These are phyloP conservation scores for Calameuta idolon DNA, from an alignment of 2,888 invertebrate genomes.

Conservation along the genomic window DNA sequence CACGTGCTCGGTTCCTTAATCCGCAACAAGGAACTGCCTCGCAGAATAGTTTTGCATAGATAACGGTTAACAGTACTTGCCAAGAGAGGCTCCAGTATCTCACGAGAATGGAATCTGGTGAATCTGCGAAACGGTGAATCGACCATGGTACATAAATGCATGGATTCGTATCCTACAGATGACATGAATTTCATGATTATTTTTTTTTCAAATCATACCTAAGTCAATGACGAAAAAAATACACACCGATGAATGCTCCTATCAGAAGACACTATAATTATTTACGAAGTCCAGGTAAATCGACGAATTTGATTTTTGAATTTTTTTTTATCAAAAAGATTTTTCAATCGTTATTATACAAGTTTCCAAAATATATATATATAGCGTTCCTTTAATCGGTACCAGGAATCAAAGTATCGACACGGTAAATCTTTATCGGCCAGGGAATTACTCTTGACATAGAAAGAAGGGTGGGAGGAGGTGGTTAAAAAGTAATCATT, in stretches of 20 bases:
- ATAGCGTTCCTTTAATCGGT: not conserved
- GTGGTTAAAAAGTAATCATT: not conserved
- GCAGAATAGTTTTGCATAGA: not conserved
- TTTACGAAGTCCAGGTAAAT: not conserved
- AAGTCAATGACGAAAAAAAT: not conserved
- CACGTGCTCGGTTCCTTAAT: constrained; percentile 37
- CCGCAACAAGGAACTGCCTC: constrained; percentile 40
- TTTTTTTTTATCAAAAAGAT: not conserved
- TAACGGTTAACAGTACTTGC: not conserved
- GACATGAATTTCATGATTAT: not conserved
- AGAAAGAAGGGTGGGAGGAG: not conserved
- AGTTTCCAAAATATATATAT: not conserved
- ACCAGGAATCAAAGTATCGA: not conserved
- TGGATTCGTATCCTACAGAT: not conserved
- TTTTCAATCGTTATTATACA: not conserved
- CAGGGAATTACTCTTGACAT: not conserved
- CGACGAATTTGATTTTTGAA: not conserved
- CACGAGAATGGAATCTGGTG: not conserved
- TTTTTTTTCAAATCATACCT: not conserved
- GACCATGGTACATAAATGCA: not conserved
- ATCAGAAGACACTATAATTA: not conserved
- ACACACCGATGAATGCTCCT: too few relatives aligned
- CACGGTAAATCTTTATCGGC: not conserved
- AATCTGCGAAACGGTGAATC: not conserved
- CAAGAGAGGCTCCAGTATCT: not conserved